Evolutionary conservation across 2,797 vertebrate species (phyloP), one percentile per base, ranked within the genome.

Genomic region (Macrochelys suwanniensis): DNA sequence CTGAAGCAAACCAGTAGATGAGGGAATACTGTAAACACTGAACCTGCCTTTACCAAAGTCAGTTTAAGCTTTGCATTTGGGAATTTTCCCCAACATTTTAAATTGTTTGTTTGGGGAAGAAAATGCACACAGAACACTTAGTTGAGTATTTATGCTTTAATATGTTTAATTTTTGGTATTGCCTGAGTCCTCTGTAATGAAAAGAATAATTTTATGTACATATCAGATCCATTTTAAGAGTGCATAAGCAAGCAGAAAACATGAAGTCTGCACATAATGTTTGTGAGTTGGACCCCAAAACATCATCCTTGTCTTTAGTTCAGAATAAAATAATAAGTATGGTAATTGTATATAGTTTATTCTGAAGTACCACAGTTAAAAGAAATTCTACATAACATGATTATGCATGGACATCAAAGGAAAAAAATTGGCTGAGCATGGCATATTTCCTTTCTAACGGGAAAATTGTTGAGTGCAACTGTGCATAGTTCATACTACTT

Each of bases 401-500:
- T 90, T 95, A 96, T 98, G 87, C 85, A 11, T 65, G 80, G 85
- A 98, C 90, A 97, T 98, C 96, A 98, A 97, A 98, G 92, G 95
- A 81, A 94, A 79, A 96, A 97, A 54, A 96, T 91, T 79, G 92
- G 93, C 96, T 97, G 97, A 98, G 95, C 86, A 96, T 90, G 88
- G 92, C 94, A 96, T 89, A 93, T 95, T 98, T 97, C 93, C 95
- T 96, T 97, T 97, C 94, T 93, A 98, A 97, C 77, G 89, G 89
- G 93, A 97, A 98, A 97, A 98, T 9, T 96, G 96, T 98, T 97
- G 94, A 94, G 71, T 92, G 97, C 93, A 97, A 96, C 90, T 84
- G 65, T 96, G 95, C 91, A 91, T 85, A 97, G 94, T 98, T 98
- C 94, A 97, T 97, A 97, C 87, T 96, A 97, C 98, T 98, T 97